These are phyloP conservation scores for Hyles euphorbiae DNA, from an alignment of 1,140 invertebrate genomes.

Conservation along the genomic window DNA sequence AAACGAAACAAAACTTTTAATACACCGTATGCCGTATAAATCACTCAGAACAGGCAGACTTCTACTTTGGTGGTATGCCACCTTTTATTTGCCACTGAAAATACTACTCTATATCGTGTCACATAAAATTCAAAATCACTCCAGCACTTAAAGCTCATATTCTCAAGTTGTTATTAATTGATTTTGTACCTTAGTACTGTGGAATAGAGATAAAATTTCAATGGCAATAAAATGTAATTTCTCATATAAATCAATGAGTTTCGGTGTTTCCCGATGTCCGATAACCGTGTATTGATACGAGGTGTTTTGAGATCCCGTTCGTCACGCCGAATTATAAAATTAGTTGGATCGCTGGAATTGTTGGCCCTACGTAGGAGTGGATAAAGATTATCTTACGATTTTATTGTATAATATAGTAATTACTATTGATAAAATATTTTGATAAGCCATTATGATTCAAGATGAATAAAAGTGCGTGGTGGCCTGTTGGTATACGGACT, in stretches of 20 bases:
- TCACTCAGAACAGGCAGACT: conserved; percentile 60
- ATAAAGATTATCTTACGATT: neutral
- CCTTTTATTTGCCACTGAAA: conserved; percentile 14
- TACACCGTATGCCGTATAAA: conserved; percentile 65
- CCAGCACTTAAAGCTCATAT: neutral
- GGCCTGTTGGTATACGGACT: too few species aligned
- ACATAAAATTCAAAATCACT: conserved; percentile 10
- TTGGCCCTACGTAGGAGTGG: conserved; percentile 2
- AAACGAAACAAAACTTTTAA: conserved; percentile 68
- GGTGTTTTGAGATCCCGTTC: conserved; percentile 51
- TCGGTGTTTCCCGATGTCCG: conserved; percentile 39
- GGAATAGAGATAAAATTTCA: conserved; percentile 11
- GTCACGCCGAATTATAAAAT: conserved; percentile 41
- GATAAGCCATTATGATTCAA: too few species aligned
- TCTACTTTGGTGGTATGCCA: conserved; percentile 64
- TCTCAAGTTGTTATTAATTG: neutral
- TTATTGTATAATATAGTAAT: neutral
- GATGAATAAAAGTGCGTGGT: too few species aligned
- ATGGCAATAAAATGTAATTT: conserved; percentile 21
- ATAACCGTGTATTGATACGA: conserved; percentile 63
- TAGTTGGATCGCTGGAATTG: conserved; percentile 35
- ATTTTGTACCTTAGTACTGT: conserved; percentile 14
- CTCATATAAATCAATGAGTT: conserved; percentile 64
- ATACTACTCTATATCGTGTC: conserved; percentile 12
- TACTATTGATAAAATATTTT: too few species aligned